phyloP scores from a whole-genome alignment of 2,113 vertebrate species.

The Diglossa brunneiventris region DNA sequence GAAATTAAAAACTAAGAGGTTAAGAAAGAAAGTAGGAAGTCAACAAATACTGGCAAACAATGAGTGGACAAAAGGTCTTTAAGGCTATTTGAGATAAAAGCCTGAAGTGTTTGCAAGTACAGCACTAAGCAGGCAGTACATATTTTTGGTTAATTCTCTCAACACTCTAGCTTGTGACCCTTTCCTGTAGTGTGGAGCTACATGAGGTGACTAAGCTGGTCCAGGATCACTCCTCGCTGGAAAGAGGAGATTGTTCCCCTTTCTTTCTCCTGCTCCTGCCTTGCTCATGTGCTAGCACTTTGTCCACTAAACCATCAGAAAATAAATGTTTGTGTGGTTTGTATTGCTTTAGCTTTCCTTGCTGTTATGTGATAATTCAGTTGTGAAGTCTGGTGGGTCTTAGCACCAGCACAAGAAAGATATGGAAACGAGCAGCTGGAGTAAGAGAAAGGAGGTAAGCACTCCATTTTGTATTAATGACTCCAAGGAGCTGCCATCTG shows the following conservation, averaged over 20 bases:
- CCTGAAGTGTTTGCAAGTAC: not conserved
- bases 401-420: not conserved
- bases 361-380: not conserved
- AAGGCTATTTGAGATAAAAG: not conserved
- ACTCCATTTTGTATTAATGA: not conserved
- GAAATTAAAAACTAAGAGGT: not conserved
- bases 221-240: not conserved
- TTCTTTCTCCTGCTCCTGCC: not conserved
- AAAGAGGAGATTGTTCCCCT: not conserved
- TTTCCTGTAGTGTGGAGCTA: not conserved
- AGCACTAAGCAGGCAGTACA: not conserved
- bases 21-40: not conserved
- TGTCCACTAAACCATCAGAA: not conserved
- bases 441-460: not conserved
- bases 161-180: not conserved
- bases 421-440: not conserved
- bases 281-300: not conserved
- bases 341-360: not conserved
- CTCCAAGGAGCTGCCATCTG: not conserved
- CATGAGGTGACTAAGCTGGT: not conserved
- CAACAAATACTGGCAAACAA: not conserved
- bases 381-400: not conserved
- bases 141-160: not conserved
- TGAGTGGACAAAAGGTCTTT: not conserved
- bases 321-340: not conserved